Percentiles rank a stretch among this genome's conserved stretches.
These are phyloP conservation scores for Halcyon leucocephala DNA, from an alignment of 2,797 vertebrate genomes.

Conservation along the genomic window DNA sequence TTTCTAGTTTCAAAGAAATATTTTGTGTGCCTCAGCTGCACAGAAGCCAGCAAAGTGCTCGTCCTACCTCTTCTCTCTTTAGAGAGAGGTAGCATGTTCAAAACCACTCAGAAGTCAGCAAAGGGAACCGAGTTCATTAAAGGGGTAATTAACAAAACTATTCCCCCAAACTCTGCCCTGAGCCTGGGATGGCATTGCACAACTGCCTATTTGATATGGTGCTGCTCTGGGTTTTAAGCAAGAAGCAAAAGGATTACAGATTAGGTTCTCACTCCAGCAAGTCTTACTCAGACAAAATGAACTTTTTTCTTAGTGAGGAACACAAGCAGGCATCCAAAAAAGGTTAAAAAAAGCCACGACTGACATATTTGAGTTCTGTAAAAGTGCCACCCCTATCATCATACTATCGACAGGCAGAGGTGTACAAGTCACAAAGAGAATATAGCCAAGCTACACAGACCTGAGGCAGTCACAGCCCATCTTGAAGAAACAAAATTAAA, in stretches of 20 bases:
- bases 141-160: neutral
- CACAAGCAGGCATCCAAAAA: neutral
- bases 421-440: neutral
- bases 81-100: neutral
- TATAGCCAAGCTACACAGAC: rapidly evolving
- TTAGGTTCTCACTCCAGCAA: neutral
- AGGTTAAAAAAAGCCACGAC: neutral
- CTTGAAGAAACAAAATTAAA: neutral
- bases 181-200: neutral
- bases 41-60: neutral
- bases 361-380: neutral
- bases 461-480: neutral
- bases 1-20: neutral
- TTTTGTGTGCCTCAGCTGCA: rapidly evolving
- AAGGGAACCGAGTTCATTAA: neutral
- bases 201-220: neutral
- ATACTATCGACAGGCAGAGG: neutral
- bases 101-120: neutral
- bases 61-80: neutral
- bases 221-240: neutral
- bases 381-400: neutral
- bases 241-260: neutral
- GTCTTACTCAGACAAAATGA: neutral
- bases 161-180: neutral
- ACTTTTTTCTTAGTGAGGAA: neutral